Base-by-base conservation (phyloP, 2,888 invertebrate species). In the Dynastes hyllus region DNA sequence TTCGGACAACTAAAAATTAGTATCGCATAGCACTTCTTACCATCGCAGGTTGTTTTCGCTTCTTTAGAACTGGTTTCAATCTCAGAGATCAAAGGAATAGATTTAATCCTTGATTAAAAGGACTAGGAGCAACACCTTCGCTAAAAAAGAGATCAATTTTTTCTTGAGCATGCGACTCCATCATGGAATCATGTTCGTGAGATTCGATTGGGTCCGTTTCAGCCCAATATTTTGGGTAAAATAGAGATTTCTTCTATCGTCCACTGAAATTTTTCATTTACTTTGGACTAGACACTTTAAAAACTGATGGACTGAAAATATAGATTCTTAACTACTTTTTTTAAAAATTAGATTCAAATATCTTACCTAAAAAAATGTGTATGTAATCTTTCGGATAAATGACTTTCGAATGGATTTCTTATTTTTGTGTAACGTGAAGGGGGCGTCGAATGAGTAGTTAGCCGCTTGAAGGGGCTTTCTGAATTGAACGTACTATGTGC, bases 391-490 rank as follows among this genome's bases (percentile, higher is more conserved):
- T 92, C 93, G 71, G 92, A 92, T 81, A 94, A 88, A 70, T 91
- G 92, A 83, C 90, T 90, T 84, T 94, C 94, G 86, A 94, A 94
- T 2, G 94, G 94, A 90, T 94, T 94, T 80, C 91, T 90, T 73
- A 93, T 91, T 84, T 90, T 91, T 0, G 90, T 89, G 81, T 91
- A 87, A 29, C 91, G 88, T 27, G 92, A 92, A 0, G 92, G 92
- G 22, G 93, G 92, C 2, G 92, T 92, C 2, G 90, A 88, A 81
- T 89, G 87, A 79, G 82, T 86, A n/a, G 90, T 88, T 63, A 91
- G 84, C 77, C 87, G 81, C 76, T 86, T 83, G 78, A 90, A 89
- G n/a, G 88, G 88, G 81, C 87, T 88, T 83, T 87, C 87, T 81
- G 84, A 84, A 80, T 51, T 77, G 70, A 80, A 81, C 8, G 80